Evolutionary conservation across 1,140 invertebrate genomes (phyloP).

Genomic region (Drosophila ananassae): DNA sequence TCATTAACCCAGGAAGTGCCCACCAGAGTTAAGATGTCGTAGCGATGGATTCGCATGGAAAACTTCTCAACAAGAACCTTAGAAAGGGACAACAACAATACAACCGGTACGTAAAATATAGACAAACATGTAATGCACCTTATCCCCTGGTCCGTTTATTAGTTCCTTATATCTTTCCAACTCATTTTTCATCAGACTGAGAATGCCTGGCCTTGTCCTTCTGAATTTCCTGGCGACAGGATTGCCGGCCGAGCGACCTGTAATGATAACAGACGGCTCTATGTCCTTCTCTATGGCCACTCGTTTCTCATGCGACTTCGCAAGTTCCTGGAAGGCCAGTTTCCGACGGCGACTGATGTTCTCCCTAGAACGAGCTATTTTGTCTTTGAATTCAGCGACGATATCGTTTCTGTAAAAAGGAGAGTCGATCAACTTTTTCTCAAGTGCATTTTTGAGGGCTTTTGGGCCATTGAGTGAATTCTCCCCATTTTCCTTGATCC

Average conservation of each 20-base stretch:
- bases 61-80: constrained; percentile 86
- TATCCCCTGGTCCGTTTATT: not conserved
- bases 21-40: constrained; percentile 92
- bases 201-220: not conserved
- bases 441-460: not conserved
- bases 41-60: constrained; percentile 86
- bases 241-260: not conserved
- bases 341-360: not conserved
- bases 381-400: not conserved
- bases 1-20: constrained; percentile 97
- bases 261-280: not conserved
- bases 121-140: not conserved
- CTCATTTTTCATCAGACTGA: not conserved
- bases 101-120: too few species aligned
- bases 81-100: not conserved
- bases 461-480: not conserved
- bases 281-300: not conserved
- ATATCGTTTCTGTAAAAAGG: not conserved
- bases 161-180: too few species aligned
- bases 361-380: not conserved
- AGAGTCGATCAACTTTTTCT: not conserved
- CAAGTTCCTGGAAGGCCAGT: not conserved
- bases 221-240: not conserved
- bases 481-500: too few species aligned
- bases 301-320: not conserved